These are phyloP conservation scores for Globia sparganii DNA, from an alignment of 2,888 invertebrate genomes.

Conservation along the genomic window DNA sequence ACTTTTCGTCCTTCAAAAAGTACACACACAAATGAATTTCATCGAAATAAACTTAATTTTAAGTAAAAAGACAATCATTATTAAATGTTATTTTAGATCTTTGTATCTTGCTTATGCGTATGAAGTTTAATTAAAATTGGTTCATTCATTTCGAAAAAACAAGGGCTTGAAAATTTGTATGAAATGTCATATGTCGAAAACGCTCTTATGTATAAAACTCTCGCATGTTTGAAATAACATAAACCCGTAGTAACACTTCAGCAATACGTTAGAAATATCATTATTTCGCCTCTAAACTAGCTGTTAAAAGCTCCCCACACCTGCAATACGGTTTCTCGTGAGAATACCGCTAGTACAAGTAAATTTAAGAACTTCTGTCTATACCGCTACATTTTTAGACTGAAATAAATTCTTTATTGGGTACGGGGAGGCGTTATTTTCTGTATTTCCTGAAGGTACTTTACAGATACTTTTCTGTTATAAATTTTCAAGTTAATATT, in stretches of 20 bases:
- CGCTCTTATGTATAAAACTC: too few relatives aligned
- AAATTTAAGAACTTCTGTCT: conserved; percentile 60
- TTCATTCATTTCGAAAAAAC: too few relatives aligned
- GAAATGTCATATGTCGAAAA: too few relatives aligned
- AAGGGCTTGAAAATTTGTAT: too few relatives aligned
- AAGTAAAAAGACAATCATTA: not conserved
- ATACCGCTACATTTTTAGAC: conserved; percentile 38
- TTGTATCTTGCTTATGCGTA: too few relatives aligned
- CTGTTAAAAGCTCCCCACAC: conserved; percentile 75
- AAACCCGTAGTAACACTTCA: conserved; percentile 52
- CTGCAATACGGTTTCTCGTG: conserved; percentile 55
- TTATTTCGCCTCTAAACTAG: conserved; percentile 75
- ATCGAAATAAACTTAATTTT: not conserved
- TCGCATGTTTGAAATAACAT: not conserved
- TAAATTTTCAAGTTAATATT: not conserved
- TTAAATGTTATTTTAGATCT: too few relatives aligned
- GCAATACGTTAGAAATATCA: conserved; percentile 74
- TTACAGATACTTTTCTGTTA: not conserved
- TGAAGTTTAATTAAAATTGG: too few relatives aligned
- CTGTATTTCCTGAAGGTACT: not conserved
- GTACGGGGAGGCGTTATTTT: not conserved
- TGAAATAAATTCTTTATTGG: conserved; percentile 46
- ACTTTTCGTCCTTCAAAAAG: not conserved
- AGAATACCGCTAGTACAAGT: conserved; percentile 51
- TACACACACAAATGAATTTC: not conserved